Base-by-base conservation (phyloP, 2,888 invertebrate species). In the Cephus sareptanus region DNA sequence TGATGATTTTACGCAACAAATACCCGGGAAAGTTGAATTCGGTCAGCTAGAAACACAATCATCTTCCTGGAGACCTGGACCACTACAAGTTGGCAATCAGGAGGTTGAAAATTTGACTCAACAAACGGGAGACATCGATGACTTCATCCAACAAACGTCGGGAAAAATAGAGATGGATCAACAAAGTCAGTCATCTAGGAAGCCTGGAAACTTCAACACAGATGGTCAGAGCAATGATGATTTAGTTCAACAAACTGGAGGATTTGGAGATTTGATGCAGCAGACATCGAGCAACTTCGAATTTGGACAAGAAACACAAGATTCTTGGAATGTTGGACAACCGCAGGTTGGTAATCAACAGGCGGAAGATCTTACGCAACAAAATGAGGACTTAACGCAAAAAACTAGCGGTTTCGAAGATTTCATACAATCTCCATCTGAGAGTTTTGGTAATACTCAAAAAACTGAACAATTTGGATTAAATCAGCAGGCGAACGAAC, bases 181-280 rank as follows among this genome's bases (percentile, higher is more conserved):
- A 81, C 89, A 91, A 82, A 83, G 87, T 11, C 87, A 85, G 77
- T 77, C 82, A 75, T 77, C 85, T 75, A 88, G 87, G 76, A 87
- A 89, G 82, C 80, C 84, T 75, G 79, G 87, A 73, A 88, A 86
- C 77, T 79, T 87, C 73, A 86, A 81, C 37, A 35, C 33, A 74
- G 73, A 73, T 33, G 73, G n/a, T 76, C 78, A 68, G 73, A 76
- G 80, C 69, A 69, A 70, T 75, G 84, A 80, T 78, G 34, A 34
- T 34, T 75, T 83, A 12, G 77, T 76, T 34, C 84, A 84, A 68
- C 82, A 83, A 56, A 80, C 80, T 31, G 76, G 75, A 34, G 75
- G 79, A 69, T 79, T 77, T 34, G 78, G 81, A 23, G 83, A 86
- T 69, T 75, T 83, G 0, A 79, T 81, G 6, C 80, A 81, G 37